phyloP scores from a whole-genome alignment of 2,888 invertebrate genomes.

The Dastarcus helophoroides region DNA sequence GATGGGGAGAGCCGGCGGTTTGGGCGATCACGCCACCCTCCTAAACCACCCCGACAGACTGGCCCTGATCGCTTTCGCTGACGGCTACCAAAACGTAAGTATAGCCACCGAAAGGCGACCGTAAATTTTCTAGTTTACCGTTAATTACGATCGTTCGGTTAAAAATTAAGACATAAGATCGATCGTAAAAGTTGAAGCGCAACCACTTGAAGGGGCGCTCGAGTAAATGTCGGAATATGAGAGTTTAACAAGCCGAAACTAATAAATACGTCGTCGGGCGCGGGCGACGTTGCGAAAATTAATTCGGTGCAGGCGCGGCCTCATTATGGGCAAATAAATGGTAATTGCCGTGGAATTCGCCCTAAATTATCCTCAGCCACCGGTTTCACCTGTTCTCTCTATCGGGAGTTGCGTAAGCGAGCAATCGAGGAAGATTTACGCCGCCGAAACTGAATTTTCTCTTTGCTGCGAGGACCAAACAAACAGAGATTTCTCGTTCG shows the following conservation, averaged over 20 bases:
- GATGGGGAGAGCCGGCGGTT: conserved; percentile 21
- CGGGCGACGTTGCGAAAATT: not conserved
- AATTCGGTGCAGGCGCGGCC: not conserved
- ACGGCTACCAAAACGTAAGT: conserved; percentile 34
- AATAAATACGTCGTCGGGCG: not conserved
- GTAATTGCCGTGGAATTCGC: conserved; percentile 18
- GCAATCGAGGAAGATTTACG: no score
- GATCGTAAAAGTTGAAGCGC: no score
- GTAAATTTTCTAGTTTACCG: not conserved
- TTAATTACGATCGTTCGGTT: no score
- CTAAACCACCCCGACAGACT: conserved; percentile 40
- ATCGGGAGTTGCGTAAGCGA: no score
- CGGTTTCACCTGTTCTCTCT: conserved; percentile 22
- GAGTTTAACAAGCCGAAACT: not conserved
- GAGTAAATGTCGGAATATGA: not conserved
- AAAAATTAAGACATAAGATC: no score
- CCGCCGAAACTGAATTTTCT: no score
- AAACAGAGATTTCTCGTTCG: no score
- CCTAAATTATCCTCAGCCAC: conserved; percentile 16
- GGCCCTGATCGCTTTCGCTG: conserved; percentile 43
- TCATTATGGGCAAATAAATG: conserved; percentile 5
- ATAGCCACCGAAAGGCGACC: not conserved
- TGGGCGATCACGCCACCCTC: conserved; percentile 30
- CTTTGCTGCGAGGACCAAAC: no score
- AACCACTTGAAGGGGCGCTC: no score